phyloP scores from a whole-genome alignment of 2,113 vertebrate genomes.

The Elaphurus davidianus region DNA sequence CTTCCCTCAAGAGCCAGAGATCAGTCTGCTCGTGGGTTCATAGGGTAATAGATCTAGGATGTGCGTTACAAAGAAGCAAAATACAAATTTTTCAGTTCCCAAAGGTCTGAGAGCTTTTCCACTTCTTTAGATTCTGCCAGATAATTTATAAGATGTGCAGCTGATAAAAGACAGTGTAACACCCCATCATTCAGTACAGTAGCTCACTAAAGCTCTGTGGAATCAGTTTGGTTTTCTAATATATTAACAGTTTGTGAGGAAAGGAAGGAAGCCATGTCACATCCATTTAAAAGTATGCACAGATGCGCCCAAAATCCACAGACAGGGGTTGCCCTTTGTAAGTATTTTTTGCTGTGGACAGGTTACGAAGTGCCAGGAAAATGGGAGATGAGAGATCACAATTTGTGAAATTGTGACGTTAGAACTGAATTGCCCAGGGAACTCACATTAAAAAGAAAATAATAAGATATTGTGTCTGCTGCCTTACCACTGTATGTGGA shows the following conservation, averaged over 20 bases:
- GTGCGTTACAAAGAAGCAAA: conserved; percentile 66
- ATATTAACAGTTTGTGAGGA: conserved; percentile 63
- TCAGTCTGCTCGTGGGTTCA: conserved; percentile 35
- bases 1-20: conserved; percentile 37
- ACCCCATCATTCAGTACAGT: conserved; percentile 54
- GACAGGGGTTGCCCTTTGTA: background rate
- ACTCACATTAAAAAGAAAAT: conserved; percentile 1
- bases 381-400: background rate
- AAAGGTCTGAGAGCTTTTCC: conserved; percentile 42
- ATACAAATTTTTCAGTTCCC: conserved; percentile 63
- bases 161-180: conserved; percentile 43
- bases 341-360: conserved; percentile 32
- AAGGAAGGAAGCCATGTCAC: conserved; percentile 61
- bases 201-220: conserved; percentile 46
- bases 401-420: conserved; percentile 27
- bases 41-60: conserved; percentile 63
- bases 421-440: background rate
- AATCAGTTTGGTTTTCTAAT: conserved; percentile 64
- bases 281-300: conserved; percentile 9
- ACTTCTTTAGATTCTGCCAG: conserved; percentile 45
- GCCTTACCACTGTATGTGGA: background rate
- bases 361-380: conserved; percentile 2
- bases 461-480: background rate
- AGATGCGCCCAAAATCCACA: background rate
- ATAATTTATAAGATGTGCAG: conserved; percentile 65